Evolutionary conservation across 2,888 invertebrate genomes (phyloP).

Genomic region (Panopea generosa): DNA sequence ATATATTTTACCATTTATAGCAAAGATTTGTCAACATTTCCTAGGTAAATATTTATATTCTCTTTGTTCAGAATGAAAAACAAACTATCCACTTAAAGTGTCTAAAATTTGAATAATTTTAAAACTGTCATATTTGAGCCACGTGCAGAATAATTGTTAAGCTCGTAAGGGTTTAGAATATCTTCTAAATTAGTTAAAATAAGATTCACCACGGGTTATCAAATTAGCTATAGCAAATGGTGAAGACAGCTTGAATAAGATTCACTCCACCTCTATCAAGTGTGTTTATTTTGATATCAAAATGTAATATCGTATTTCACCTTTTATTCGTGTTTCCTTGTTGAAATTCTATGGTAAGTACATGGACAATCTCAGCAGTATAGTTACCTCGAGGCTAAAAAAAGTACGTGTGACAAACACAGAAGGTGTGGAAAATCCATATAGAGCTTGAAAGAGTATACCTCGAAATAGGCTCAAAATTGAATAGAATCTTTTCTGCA

Average conservation of each 20-base stretch:
- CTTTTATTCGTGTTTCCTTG: conserved; percentile 43
- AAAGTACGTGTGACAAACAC: neutral
- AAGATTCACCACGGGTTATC: conserved; percentile 46
- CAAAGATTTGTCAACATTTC: conserved; percentile 40
- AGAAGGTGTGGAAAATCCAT: conserved; percentile 36
- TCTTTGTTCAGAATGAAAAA: conserved; percentile 33
- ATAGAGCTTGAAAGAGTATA: no score
- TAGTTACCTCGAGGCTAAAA: conserved; percentile 9
- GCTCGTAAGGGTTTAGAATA: conserved; percentile 21
- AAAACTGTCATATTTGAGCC: conserved; percentile 31
- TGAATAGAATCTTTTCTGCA: no score
- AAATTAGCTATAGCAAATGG: conserved; percentile 42
- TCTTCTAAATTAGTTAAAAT: conserved; percentile 51
- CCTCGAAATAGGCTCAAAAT: no score
- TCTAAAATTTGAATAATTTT: conserved; percentile 15
- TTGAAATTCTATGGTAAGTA: conserved; percentile 38
- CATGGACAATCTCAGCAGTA: neutral
- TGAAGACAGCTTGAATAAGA: conserved; percentile 29
- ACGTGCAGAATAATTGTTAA: conserved; percentile 47
- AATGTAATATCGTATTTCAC: conserved; percentile 49
- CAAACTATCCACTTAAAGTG: conserved; percentile 34
- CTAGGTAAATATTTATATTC: conserved; percentile 54
- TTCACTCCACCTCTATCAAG: conserved; percentile 45
- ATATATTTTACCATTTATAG: conserved; percentile 30
- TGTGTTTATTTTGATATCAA: conserved; percentile 51